Conservation (phyloP, 2,888 invertebrate genomes). For the Yponomeuta sedellus region DNA sequence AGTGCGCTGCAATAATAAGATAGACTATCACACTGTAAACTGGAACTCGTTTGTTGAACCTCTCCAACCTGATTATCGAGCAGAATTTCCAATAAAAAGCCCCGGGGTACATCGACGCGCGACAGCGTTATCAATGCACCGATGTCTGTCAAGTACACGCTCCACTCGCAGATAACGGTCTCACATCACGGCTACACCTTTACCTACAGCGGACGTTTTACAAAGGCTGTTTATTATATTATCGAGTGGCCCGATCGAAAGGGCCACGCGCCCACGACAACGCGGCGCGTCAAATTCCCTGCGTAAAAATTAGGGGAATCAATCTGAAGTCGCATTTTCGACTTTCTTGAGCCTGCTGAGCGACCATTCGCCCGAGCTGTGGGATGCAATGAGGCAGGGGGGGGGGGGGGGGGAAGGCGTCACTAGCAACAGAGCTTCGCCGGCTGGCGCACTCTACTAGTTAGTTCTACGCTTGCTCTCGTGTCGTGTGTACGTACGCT, state of each 20-base stretch:
- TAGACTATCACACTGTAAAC: too few species aligned
- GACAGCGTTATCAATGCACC: constrained; percentile 48
- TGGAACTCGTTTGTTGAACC: not conserved
- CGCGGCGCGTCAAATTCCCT: constrained; percentile 44
- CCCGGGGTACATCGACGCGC: constrained; percentile 22
- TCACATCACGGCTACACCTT: constrained; percentile 30
- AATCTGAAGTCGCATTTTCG: not conserved
- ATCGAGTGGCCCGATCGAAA: constrained; percentile 37
- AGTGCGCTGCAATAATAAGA: too few species aligned
- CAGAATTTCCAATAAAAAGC: constrained; percentile 1
- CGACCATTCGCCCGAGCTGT: constrained; percentile 45
- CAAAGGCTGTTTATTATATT: constrained; percentile 51
- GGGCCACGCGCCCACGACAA: constrained; percentile 46
- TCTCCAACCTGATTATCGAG: not conserved
- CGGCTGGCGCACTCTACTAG: constrained; percentile 28
- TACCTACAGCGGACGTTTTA: constrained; percentile 37
- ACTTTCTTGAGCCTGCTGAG: constrained; percentile 30
- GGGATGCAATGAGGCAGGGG: constrained; percentile 36
- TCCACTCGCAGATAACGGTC: constrained; percentile 50
- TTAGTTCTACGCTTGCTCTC: constrained; percentile 5
- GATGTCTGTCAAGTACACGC: constrained; percentile 41
- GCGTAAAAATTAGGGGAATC: constrained; percentile 45
- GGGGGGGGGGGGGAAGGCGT: not conserved
- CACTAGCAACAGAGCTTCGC: constrained; percentile 26
- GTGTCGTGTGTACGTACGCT: constrained; percentile 26